Evolutionary conservation across 2,113 vertebrate species (phyloP), one percentile per base, ranked within the genome.

Genomic region (Nannospalax galili): DNA sequence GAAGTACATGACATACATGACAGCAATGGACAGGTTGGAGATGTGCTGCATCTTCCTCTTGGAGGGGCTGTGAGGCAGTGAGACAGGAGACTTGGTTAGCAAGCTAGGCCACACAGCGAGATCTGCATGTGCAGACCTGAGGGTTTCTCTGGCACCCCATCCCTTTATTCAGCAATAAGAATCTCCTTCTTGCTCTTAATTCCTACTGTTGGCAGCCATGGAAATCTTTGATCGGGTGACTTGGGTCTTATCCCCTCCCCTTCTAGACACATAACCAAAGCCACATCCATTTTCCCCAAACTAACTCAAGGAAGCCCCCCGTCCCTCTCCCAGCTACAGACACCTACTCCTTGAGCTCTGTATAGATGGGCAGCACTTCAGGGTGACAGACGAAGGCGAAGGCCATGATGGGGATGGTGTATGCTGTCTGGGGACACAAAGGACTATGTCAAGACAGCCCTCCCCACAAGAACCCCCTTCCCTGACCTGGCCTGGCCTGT

Each of bases 1-100:
- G 98, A 99, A 99, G 98, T 99, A 99, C 99, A 99, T 99, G 97
- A 98, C 96, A 94, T 99, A 99, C 99, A 99, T 99, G 97, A 99
- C 99, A 1, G 94, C 70, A 93, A 99, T 99, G 98, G 99, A 99
- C 95, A 99, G 97, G 98, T 99, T 99, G 96, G 99, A 99, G 92
- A 99, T 98, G 37, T 98, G 98, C 97, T 99, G 99, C 99, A 99
- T 99, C 98, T 98, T 99, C 98, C 98, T 99, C 98, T 99, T 98
- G 58, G 99, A 98, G 58, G 99, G 99, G 94, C 99, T 99, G 95
- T 1, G 98, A 58, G 35, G 17, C 5, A 69, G 69, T 10, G 3
- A 37, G 62, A 58, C n/a, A 24, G 0, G 22, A 65, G 42, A n/a
- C 15, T 11, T 64, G 67, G 77, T 73, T 60, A 80, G 48, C 52